Percentiles rank a stretch among this genome's conserved stretches.
Conservation (phyloP, 92 coral and sea anemone genomes). For the Bergia sp. region DNA sequence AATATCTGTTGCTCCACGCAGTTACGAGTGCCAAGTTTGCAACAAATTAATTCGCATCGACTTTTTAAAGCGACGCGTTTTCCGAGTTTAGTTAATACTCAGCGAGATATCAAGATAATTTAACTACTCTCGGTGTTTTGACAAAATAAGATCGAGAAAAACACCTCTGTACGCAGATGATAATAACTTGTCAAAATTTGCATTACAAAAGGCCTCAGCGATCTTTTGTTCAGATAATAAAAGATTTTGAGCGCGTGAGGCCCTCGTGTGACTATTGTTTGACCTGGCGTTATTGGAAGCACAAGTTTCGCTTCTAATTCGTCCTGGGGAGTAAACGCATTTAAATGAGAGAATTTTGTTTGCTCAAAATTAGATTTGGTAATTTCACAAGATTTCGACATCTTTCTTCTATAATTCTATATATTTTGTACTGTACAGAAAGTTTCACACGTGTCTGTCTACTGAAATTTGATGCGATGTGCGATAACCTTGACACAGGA, state of each 20-base stretch:
- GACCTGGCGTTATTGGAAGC: neutral
- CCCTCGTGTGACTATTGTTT: neutral
- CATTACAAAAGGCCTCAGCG: slow-evolving; percentile 5
- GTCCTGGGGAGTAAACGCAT: neutral
- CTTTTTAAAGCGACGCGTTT: neutral
- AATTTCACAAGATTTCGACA: neutral
- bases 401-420: neutral
- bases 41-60: neutral
- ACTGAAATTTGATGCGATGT: neutral
- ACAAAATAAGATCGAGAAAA: neutral
- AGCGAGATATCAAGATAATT: neutral
- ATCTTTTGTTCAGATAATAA: neutral
- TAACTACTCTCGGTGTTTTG: no score
- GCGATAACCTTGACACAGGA: neutral
- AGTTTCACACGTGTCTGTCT: neutral
- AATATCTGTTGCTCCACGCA: neutral
- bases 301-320: neutral
- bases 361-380: neutral
- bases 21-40: neutral
- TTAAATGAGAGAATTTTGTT: neutral
- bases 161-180: slow-evolving; percentile 1
- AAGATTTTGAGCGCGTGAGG: slow-evolving; percentile 9
- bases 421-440: neutral
- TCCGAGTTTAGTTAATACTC: neutral
- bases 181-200: slow-evolving; percentile 12